Evolutionary conservation across 2,113 vertebrate species (phyloP), one percentile per base, ranked within the genome.

Genomic region (Nestor notabilis): DNA sequence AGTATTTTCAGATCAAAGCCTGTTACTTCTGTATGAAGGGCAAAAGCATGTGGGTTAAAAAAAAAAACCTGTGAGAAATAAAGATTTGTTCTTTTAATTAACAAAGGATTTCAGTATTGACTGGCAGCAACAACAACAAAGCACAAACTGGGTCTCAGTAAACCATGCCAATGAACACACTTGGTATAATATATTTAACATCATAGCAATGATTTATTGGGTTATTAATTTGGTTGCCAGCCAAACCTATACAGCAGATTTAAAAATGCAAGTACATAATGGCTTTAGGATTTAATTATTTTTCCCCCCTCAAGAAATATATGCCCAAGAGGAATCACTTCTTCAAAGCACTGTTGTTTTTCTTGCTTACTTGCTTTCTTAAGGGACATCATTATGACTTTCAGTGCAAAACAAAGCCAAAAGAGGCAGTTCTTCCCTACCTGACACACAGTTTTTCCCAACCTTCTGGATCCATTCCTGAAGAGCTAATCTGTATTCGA

Each of bases 51-150:
- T 47, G 65, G 64, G 68, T 56, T 90, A 90, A 93, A 87, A 90
- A 93, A 87, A 90, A 89, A 92, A 52, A 35, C 56, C 13, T 53
- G 44, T 1, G 13, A 92, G 66, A 96, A 82, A 79, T 52, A 89
- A 76, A 91, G 81, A 87, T 82, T 90, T 84, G 60, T 87, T 95
- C 64, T 87, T 89, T 87, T 92, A 89, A 95, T 95, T 96, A 96
- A 94, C 72, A 76, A 69, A 93, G 61, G 44, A 93, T 85, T 91
- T 90, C 29, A 53, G 20, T 75, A 86, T 37, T 87, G 84, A 94
- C 41, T 88, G 61, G 61, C 78, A 95, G 61, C 64, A 70, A 5
- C 89, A 89, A 5, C 29, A 80, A 69, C 41, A 84, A 71, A n/a
- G 28, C 68, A 90, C 70, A 77, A 81, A 76, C 43, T 79, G 65